Percentiles rank a stretch among this genome's conserved stretches.
phyloP scores from a whole-genome alignment of 1,140 invertebrate genomes.

The Vollenhovia emeryi region DNA sequence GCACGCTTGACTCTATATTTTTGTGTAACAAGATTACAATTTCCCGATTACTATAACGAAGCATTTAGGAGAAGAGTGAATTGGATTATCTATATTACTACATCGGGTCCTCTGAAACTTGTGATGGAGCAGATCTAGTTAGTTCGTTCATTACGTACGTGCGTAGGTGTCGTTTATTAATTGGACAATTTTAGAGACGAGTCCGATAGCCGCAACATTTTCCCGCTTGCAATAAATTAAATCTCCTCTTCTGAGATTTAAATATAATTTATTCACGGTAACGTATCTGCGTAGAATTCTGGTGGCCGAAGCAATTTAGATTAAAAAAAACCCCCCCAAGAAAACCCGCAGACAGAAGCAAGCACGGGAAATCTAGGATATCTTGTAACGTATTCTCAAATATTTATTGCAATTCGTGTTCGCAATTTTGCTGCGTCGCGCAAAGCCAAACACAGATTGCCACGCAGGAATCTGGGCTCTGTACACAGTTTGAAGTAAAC shows the following conservation, averaged over 20 bases:
- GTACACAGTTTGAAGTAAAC: neutral
- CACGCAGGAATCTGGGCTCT: neutral
- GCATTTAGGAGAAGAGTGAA: slow-evolving; percentile 23
- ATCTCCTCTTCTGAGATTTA: neutral
- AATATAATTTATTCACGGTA: neutral
- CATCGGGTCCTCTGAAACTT: slow-evolving; percentile 42
- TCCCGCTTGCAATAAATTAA: neutral
- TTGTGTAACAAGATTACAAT: slow-evolving; percentile 1
- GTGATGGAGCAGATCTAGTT: slow-evolving; percentile 46
- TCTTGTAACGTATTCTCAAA: neutral
- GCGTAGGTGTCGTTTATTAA: slow-evolving; percentile 36
- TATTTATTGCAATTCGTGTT: neutral
- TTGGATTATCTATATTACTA: slow-evolving; percentile 49
- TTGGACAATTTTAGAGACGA: slow-evolving; percentile 24
- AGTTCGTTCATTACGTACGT: slow-evolving; percentile 48
- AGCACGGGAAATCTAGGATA: neutral
- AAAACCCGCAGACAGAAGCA: too few species aligned
- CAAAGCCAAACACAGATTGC: slow-evolving; percentile 3
- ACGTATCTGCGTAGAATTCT: neutral
- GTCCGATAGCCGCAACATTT: neutral
- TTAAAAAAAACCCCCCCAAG: neutral
- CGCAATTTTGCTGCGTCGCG: neutral
- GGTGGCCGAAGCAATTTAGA: neutral
- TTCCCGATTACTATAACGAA: slow-evolving; percentile 23
- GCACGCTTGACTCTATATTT: neutral